A percentile compares a stretch with the other conserved stretches of the same genome.
phyloP scores from a whole-genome alignment of 2,888 invertebrate genomes.

The Ophonus ardosiacus region DNA sequence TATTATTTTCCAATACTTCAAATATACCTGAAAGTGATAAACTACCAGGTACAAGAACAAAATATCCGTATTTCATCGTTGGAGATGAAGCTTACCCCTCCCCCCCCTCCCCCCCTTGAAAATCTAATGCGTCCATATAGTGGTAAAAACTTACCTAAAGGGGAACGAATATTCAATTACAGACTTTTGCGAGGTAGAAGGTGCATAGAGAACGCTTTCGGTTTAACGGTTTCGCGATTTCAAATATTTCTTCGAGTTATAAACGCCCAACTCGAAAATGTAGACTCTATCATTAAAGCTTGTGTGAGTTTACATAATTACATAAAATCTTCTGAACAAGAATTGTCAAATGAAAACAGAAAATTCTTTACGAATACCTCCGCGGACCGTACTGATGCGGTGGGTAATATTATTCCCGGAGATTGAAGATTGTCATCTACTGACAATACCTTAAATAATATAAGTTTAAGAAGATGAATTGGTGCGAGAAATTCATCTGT shows the following conservation, averaged over 20 bases:
- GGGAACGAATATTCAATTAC: constrained; percentile 3
- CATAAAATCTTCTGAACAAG: background rate
- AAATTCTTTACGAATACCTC: background rate
- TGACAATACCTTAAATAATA: background rate
- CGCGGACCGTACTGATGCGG: background rate
- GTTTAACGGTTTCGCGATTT: constrained; percentile 44
- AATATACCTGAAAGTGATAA: constrained; percentile 67
- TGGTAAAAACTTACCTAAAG: constrained; percentile 65
- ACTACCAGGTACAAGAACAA: constrained; percentile 67
- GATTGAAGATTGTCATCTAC: background rate
- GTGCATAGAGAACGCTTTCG: constrained; percentile 59
- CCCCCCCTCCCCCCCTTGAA: constrained; percentile 67
- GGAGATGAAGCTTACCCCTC: constrained; percentile 70
- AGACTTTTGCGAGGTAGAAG: constrained; percentile 46
- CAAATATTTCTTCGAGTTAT: background rate
- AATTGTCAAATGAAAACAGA: background rate
- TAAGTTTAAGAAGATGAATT: background rate
- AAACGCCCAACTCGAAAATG: background rate
- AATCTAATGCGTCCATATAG: constrained; percentile 66
- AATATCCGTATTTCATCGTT: constrained; percentile 68
- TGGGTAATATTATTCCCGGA: background rate
- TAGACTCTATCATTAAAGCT: too few species aligned
- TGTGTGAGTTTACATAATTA: too few species aligned
- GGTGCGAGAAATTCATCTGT: background rate
- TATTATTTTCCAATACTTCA: constrained; percentile 64